Evolutionary conservation across 1,140 invertebrate species (phyloP).

Genomic region (Ceratina calcarata): DNA sequence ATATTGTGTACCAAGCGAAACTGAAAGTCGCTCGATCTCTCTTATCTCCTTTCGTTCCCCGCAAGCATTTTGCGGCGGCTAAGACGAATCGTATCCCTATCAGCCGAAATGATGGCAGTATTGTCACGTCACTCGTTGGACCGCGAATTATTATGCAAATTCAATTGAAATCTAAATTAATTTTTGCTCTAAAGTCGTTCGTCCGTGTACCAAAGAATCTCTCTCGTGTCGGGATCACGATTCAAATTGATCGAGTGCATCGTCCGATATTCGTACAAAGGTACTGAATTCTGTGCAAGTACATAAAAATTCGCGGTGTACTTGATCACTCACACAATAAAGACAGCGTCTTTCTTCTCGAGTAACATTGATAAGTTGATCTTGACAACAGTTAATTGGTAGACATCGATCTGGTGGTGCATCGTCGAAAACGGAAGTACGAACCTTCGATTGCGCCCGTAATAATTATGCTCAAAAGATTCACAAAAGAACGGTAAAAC

Average conservation of each 20-base stretch:
- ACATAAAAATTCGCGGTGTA: too few relatives aligned
- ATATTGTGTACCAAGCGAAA: not conserved
- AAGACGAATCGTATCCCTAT: slow-evolving; percentile 31
- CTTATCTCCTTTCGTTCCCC: not conserved
- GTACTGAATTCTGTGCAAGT: too few relatives aligned
- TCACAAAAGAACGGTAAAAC: not conserved
- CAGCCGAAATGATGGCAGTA: slow-evolving; percentile 65
- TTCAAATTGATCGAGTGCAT: too few relatives aligned
- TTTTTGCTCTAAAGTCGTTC: too few relatives aligned
- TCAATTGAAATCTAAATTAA: too few relatives aligned
- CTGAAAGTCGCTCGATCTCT: too few relatives aligned
- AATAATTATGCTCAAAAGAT: not conserved
- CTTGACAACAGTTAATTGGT: slow-evolving; percentile 36
- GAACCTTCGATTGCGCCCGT: not conserved
- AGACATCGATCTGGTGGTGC: slow-evolving; percentile 6
- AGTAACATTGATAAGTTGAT: slow-evolving; percentile 47
- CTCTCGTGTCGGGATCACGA: too few relatives aligned
- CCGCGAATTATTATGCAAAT: too few relatives aligned
- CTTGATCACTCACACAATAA: slow-evolving; percentile 48
- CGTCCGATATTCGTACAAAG: too few relatives aligned
- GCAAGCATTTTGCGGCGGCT: not conserved
- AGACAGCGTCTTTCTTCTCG: slow-evolving; percentile 40
- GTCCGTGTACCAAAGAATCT: too few relatives aligned
- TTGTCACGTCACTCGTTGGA: slow-evolving; percentile 59
- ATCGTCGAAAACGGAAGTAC: not conserved